Percentiles rank a stretch among this genome's conserved stretches.
Conservation (phyloP, 2,797 vertebrate species). For the Manis javanica region DNA sequence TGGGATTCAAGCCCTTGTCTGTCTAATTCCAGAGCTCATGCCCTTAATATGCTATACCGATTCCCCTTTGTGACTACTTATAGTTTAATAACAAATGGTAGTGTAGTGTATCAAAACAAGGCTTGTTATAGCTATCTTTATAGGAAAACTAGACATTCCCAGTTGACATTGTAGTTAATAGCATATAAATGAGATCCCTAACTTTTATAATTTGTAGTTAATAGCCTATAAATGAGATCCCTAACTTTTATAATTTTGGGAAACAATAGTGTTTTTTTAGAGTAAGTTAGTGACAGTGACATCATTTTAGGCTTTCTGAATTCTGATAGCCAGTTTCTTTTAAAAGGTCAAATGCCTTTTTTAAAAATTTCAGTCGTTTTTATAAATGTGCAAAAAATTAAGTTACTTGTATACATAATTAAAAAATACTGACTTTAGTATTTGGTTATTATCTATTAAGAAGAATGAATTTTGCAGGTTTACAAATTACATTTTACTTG, state of each 20-base stretch:
- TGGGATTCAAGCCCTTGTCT: background rate
- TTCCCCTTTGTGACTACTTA: background rate
- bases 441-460: background rate
- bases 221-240: background rate
- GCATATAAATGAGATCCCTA: background rate
- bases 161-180: background rate
- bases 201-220: background rate
- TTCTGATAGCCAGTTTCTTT: background rate
- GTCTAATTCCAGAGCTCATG: background rate
- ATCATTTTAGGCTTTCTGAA: background rate
- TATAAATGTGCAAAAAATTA: background rate
- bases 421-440: background rate
- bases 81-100: background rate
- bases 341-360: background rate
- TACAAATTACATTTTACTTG: background rate
- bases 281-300: background rate
- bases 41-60: background rate
- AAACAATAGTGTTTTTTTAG: background rate
- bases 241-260: background rate
- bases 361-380: background rate
- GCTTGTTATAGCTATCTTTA: background rate
- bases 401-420: background rate
- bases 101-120: background rate
- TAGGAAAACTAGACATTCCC: background rate
- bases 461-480: background rate